phyloP scores from a whole-genome alignment of 92 coral and sea anemone species.

The Metridium senile region DNA sequence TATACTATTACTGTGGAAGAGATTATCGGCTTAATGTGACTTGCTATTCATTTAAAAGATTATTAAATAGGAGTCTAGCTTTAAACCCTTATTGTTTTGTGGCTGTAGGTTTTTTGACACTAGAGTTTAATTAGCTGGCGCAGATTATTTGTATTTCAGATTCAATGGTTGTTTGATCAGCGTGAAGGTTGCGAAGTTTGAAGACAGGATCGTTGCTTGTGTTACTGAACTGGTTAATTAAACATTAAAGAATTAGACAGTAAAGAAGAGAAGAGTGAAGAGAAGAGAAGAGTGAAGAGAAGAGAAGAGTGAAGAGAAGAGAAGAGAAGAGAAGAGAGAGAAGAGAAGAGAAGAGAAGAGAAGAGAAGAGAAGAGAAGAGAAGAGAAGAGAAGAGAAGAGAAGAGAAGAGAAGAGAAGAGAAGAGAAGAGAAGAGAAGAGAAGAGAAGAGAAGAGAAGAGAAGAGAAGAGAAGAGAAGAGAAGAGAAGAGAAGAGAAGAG shows the following conservation, averaged over 20 bases:
- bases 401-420: not conserved
- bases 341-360: not conserved
- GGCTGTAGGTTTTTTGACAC: not conserved
- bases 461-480: not conserved
- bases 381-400: not conserved
- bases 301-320: not conserved
- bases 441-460: not conserved
- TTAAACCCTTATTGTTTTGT: not conserved
- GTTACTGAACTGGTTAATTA: too few relatives aligned
- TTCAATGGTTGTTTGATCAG: not conserved
- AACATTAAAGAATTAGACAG: not conserved
- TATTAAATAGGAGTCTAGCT: not conserved
- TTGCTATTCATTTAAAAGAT: not conserved
- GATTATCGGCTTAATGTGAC: not conserved
- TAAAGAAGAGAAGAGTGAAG: not conserved
- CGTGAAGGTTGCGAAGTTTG: not conserved
- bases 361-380: not conserved
- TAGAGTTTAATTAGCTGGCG: conserved; percentile 9
- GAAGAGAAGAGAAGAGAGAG: too few relatives aligned
- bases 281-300: not conserved
- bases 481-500: not conserved
- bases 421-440: not conserved
- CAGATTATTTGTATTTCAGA: not conserved
- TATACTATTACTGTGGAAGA: too few relatives aligned
- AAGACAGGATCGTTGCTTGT: not conserved